A percentile compares a stretch with the other conserved stretches of the same genome.
Evolutionary conservation across 2,797 vertebrate species (phyloP).

Genomic region (Lutjanus campechanus): DNA sequence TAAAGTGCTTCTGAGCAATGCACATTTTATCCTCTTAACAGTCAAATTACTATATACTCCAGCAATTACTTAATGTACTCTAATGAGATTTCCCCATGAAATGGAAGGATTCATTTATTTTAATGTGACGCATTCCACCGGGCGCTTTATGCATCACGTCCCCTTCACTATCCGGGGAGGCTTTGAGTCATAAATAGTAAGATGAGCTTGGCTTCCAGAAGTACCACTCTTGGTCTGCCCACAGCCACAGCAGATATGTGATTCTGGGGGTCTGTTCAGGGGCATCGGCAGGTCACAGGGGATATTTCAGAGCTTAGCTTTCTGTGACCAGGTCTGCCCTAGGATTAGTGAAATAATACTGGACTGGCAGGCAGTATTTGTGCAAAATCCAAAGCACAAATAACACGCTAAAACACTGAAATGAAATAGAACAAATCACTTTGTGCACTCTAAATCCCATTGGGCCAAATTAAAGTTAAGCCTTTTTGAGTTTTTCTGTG

Average conservation of each 20-base stretch:
- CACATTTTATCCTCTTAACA: constrained; percentile 90
- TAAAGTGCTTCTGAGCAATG: constrained; percentile 88
- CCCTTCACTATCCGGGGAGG: constrained; percentile 60
- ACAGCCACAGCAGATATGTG: constrained; percentile 62
- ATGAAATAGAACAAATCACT: constrained; percentile 20
- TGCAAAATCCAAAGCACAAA: constrained; percentile 24
- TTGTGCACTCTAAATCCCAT: constrained; percentile 3
- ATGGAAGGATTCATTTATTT: constrained; percentile 90
- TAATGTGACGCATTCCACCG: constrained; percentile 84
- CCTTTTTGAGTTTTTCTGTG: not conserved
- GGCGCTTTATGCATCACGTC: constrained; percentile 78
- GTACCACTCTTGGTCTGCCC: constrained; percentile 46
- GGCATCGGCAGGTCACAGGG: constrained; percentile 62
- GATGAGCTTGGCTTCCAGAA: constrained; percentile 63
- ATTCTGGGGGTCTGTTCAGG: constrained; percentile 53
- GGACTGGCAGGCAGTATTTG: constrained; percentile 30
- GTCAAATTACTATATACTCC: constrained; percentile 90
- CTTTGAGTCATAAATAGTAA: constrained; percentile 82
- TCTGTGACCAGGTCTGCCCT: constrained; percentile 54
- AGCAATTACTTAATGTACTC: constrained; percentile 91
- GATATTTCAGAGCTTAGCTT: constrained; percentile 52
- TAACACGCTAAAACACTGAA: constrained; percentile 17
- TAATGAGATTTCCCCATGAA: constrained; percentile 89
- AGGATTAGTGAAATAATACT: constrained; percentile 69
- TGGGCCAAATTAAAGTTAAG: constrained; percentile 12